Evolutionary conservation across 2,888 invertebrate species (phyloP), one percentile per base, ranked within the genome.

Genomic region (Eutolmus rufibarbis): DNA sequence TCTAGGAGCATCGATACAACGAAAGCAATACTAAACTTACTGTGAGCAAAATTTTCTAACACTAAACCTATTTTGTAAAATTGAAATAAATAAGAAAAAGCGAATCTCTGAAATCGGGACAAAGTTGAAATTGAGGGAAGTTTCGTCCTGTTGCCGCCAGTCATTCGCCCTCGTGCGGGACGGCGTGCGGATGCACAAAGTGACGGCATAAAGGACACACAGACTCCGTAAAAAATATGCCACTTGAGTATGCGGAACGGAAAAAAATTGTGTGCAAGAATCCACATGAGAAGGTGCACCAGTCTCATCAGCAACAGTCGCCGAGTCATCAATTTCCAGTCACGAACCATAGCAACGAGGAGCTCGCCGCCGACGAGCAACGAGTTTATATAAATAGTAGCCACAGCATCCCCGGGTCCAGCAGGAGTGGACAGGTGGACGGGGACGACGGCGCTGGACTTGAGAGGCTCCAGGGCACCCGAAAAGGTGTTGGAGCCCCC

Each of bases 11-110:
- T 74, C 91, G 91, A 89, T 88, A 92, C 92, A 92, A 92, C 92
- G 92, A 92, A 92, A 91, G 92, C 92, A 92, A 92, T 92, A 89
- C 87, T 88, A 92, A n/a, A 91, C 91, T 89, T 89, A 91, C 91
- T 92, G 91, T 91, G 91, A 91, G 90, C 89, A 89, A 89, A 82
- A 89, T 88, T 87, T 88, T 88, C 87, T 76, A 89, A 76, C 40
- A 81, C 34, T 81, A 43, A 87, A 87, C 12, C 31, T 16, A 19
- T 34, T 76, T 34, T 76, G n/a, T 31, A 76, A 76, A 34, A 34
- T 34, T 7, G 34, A 34, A 40, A 40, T 40, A 34, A n/a, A 31
- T 23, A 74, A n/a, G 34, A 37, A 16, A 23, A 34, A 23, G 19
- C 28, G 4, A 12, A 37, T 28, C 34, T 34, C 28, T 1, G 37